These are phyloP conservation scores for Rhingia campestris DNA, from an alignment of 2,888 invertebrate species.

Conservation along the genomic window DNA sequence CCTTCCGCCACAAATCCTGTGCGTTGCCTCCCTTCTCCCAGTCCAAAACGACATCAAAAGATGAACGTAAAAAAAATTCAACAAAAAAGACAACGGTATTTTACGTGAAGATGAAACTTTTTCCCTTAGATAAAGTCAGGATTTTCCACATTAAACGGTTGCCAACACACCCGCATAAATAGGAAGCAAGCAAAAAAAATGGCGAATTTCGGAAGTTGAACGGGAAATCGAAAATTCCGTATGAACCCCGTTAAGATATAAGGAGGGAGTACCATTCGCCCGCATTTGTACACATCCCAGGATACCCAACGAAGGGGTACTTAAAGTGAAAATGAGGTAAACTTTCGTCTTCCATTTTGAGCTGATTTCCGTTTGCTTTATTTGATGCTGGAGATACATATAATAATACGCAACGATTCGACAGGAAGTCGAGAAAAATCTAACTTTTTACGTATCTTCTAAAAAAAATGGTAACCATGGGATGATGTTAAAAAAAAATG, in stretches of 20 bases:
- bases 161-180: slow-evolving; percentile 20
- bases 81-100: slow-evolving; percentile 40
- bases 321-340: slow-evolving; percentile 12
- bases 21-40: not conserved
- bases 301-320: not conserved
- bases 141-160: slow-evolving; percentile 69
- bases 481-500: not conserved
- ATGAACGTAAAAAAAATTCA: slow-evolving; percentile 37
- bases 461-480: no score
- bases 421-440: slow-evolving; percentile 16
- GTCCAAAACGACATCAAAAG: not conserved
- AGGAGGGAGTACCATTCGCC: slow-evolving; percentile 3
- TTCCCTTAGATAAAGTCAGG: slow-evolving; percentile 62
- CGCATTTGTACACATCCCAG: not conserved
- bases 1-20: slow-evolving; percentile 62
- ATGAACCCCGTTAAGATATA: slow-evolving; percentile 24
- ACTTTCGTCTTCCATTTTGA: slow-evolving; percentile 42
- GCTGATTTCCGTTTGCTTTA: slow-evolving; percentile 58
- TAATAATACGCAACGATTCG: not conserved
- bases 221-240: slow-evolving; percentile 71
- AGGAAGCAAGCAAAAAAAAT: not conserved
- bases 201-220: slow-evolving; percentile 57
- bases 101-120: slow-evolving; percentile 43
- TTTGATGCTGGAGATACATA: slow-evolving; percentile 37
- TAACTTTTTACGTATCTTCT: slow-evolving; percentile 1